Conservation (phyloP, 2,113 vertebrate species). For the Uria lomvia region DNA sequence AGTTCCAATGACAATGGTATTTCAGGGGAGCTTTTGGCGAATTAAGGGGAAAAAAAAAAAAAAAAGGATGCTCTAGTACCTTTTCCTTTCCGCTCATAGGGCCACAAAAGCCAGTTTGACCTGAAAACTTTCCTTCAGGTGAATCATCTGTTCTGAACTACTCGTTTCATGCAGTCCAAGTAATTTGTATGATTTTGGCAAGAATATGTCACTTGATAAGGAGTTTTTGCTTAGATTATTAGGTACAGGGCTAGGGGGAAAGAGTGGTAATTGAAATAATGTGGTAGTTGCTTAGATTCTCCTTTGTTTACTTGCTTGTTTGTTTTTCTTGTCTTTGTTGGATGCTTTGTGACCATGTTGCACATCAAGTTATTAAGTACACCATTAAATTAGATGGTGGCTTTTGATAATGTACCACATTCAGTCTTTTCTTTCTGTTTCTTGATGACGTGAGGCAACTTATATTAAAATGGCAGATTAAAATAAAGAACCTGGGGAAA, state of each 20-base stretch:
- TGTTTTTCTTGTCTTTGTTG: not conserved
- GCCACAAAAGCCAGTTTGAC: not conserved
- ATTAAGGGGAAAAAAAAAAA: not conserved
- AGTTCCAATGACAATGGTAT: not conserved
- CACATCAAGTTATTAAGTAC: not conserved
- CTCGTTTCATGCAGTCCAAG: not conserved
- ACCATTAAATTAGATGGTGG: not conserved
- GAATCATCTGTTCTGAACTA: not conserved
- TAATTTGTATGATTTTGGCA: not conserved
- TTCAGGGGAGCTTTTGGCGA: not conserved
- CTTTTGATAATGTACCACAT: not conserved
- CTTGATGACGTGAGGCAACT: not conserved
- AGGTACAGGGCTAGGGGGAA: not conserved
- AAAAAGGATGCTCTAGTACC: not conserved
- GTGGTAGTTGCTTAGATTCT: not conserved
- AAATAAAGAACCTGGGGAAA: not conserved
- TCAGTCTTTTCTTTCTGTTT: not conserved
- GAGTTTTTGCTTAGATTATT: not conserved
- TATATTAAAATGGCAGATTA: not conserved
- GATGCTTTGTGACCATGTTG: not conserved
- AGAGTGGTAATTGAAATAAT: not conserved
- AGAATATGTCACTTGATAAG: not conserved
- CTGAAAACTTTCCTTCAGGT: not conserved
- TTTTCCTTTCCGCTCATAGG: not conserved
- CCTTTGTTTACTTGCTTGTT: not conserved